Evolutionary conservation across 2,888 invertebrate species (phyloP).

Genomic region (Synanthedon formicaeformis): DNA sequence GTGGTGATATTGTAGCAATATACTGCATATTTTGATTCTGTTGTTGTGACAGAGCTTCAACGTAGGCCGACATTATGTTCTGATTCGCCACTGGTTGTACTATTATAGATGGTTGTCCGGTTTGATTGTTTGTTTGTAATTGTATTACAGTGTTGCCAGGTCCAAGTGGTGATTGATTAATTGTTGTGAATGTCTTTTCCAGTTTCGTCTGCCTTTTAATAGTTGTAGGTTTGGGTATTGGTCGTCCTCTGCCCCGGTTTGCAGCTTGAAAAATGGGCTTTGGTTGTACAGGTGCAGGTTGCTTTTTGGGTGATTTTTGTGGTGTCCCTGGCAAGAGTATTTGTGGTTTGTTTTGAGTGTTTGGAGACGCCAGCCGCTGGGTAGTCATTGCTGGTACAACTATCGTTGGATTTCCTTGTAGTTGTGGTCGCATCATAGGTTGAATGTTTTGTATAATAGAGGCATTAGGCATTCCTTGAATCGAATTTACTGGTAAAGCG

Average conservation of each 20-base stretch:
- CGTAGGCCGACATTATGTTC: conserved; percentile 73
- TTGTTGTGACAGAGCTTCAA: conserved; percentile 77
- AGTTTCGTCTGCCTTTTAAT: conserved; percentile 61
- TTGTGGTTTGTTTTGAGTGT: conserved; percentile 56
- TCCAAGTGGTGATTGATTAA: conserved; percentile 56
- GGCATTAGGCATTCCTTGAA: conserved; percentile 58
- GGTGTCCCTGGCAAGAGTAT: conserved; percentile 47
- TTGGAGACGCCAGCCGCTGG: conserved; percentile 56
- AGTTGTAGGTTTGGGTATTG: conserved; percentile 57
- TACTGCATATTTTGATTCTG: conserved; percentile 81
- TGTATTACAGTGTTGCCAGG: conserved; percentile 68
- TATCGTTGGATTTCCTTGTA: conserved; percentile 61
- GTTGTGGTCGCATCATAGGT: conserved; percentile 61
- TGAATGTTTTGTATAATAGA: conserved; percentile 64
- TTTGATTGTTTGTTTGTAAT: conserved; percentile 66
- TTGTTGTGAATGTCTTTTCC: conserved; percentile 59
- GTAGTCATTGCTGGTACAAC: conserved; percentile 59
- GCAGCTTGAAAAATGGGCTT: conserved; percentile 63
- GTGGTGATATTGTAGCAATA: conserved; percentile 77
- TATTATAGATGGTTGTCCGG: conserved; percentile 74
- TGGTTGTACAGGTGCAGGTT: conserved; percentile 55
- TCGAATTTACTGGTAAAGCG: conserved; percentile 57
- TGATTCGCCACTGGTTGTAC: conserved; percentile 75
- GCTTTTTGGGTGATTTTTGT: conserved; percentile 64
- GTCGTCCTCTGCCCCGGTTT: conserved; percentile 52